A percentile compares a stretch with the other conserved stretches of the same genome.
phyloP scores from a whole-genome alignment of 2,888 invertebrate species.

The Habrosyne pyritoides region DNA sequence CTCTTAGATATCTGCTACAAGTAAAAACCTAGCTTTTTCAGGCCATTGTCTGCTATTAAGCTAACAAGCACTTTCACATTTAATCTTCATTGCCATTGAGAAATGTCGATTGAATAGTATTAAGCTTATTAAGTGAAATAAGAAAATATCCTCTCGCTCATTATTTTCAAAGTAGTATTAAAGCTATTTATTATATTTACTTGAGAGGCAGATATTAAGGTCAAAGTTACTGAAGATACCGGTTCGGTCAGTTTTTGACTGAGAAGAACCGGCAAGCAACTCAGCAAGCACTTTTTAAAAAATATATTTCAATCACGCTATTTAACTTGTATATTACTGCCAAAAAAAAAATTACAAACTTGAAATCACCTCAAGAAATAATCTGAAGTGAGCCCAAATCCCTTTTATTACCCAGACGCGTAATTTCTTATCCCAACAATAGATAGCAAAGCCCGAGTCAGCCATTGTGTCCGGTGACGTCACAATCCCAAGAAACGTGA shows the following conservation, averaged over 20 bases:
- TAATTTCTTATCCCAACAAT: not conserved
- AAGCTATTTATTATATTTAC: too few relatives aligned
- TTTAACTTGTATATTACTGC: too few relatives aligned
- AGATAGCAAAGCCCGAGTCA: not conserved
- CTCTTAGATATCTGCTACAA: not conserved
- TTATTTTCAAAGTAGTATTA: too few relatives aligned
- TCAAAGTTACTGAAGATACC: too few relatives aligned
- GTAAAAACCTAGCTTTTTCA: not conserved
- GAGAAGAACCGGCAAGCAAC: too few relatives aligned
- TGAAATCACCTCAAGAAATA: not conserved
- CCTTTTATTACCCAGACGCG: not conserved
- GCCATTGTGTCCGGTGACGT: not conserved
- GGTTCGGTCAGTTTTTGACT: too few relatives aligned
- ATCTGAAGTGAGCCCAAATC: not conserved
- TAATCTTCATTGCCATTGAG: not conserved
- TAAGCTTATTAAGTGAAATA: not conserved
- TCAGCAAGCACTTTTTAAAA: too few relatives aligned
- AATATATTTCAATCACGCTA: too few relatives aligned
- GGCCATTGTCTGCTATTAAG: not conserved
- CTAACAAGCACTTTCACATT: not conserved
- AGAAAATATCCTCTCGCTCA: too few relatives aligned
- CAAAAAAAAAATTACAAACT: not conserved
- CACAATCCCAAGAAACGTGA: not conserved
- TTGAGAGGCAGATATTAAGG: too few relatives aligned
- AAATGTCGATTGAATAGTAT: not conserved